Evolutionary conservation across 2,888 invertebrate species (phyloP).

Genomic region (Nebria brevicollis): DNA sequence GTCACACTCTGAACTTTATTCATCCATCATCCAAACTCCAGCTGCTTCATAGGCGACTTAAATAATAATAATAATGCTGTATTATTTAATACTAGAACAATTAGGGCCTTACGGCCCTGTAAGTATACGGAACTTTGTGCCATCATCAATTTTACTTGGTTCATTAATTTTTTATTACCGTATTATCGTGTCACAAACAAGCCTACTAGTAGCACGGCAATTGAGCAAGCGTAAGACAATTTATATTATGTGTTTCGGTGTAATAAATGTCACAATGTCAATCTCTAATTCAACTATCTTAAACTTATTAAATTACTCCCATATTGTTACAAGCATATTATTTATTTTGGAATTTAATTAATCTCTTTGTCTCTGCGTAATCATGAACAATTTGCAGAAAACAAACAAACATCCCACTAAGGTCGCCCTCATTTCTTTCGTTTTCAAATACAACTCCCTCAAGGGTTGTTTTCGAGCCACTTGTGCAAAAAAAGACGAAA

Average conservation of each 20-base stretch:
- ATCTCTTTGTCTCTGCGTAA: too few relatives aligned
- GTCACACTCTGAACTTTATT: too few relatives aligned
- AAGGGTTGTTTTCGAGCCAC: neutral
- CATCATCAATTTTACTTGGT: neutral
- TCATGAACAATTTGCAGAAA: neutral
- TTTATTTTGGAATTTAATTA: too few relatives aligned
- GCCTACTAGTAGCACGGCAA: neutral
- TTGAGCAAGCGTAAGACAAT: neutral
- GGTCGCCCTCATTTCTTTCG: neutral
- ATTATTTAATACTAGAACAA: neutral
- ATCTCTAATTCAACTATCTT: neutral
- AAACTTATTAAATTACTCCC: too few relatives aligned
- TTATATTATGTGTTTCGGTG: neutral
- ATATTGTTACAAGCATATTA: too few relatives aligned
- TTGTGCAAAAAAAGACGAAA: neutral
- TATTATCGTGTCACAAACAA: slow-evolving; percentile 1
- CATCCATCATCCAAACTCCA: neutral
- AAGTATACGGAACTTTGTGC: neutral
- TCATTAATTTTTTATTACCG: neutral
- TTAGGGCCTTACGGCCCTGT: neutral
- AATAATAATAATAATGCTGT: neutral
- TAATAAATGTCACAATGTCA: neutral
- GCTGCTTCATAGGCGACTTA: neutral
- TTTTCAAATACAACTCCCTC: neutral
- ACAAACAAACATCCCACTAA: too few relatives aligned